These are phyloP conservation scores for Athene cunicularia DNA, from an alignment of 2,113 vertebrate species.

Conservation along the genomic window DNA sequence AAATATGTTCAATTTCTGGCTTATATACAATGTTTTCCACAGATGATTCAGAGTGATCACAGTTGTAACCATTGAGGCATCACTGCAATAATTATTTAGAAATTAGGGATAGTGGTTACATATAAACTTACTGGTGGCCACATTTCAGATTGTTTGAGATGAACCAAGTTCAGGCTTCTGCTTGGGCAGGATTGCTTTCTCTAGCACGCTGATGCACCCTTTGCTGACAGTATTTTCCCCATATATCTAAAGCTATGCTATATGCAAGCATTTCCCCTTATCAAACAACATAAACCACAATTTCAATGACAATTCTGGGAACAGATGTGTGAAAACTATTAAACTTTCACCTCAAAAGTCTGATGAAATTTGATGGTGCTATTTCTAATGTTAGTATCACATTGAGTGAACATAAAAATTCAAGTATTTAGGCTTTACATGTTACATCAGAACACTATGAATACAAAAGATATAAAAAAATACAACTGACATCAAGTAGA, in stretches of 20 bases:
- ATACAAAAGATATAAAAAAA: neutral
- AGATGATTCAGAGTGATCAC: neutral
- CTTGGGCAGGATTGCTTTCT: neutral
- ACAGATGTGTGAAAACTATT: neutral
- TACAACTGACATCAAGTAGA: neutral
- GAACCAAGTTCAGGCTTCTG: neutral
- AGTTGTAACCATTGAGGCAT: neutral
- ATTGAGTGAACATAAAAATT: neutral
- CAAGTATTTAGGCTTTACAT: neutral
- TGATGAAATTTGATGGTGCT: neutral
- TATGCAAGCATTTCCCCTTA: neutral
- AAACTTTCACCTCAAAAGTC: neutral
- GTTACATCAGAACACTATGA: neutral
- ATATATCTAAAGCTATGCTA: neutral
- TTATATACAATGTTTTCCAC: neutral
- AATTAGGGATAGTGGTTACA: neutral
- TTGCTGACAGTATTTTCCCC: neutral
- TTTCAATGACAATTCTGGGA: neutral
- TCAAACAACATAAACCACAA: neutral
- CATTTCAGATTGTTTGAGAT: neutral
- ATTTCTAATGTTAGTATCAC: neutral
- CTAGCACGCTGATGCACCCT: neutral
- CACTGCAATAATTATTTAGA: neutral
- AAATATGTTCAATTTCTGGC: neutral
- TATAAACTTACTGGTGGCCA: neutral